Conservation (phyloP, 2,797 vertebrate species). For the Iguana delicatissima region DNA sequence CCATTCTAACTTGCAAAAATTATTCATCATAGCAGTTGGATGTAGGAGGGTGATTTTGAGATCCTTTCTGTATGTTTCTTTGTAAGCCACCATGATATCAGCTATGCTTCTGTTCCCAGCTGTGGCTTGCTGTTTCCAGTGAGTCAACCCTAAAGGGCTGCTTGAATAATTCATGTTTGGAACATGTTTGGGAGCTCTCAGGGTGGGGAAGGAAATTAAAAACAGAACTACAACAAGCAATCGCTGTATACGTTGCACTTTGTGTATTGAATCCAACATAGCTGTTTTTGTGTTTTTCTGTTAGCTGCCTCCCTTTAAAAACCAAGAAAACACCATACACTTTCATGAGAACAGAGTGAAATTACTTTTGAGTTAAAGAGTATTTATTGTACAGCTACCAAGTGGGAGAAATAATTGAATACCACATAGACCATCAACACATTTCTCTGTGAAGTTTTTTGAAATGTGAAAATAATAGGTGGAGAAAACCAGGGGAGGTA, state of each 20-base stretch:
- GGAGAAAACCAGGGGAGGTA: background rate
- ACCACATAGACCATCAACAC: background rate
- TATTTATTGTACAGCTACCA: background rate
- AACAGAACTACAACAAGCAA: background rate
- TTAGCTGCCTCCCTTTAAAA: background rate
- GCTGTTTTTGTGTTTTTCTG: background rate
- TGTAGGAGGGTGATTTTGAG: background rate
- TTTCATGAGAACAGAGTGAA: background rate
- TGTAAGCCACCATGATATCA: background rate
- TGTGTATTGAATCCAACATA: background rate
- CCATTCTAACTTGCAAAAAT: slow-evolving; percentile 20
- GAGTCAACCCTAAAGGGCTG: slow-evolving; percentile 49
- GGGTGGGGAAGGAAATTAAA: background rate
- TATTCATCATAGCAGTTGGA: slow-evolving; percentile 7
- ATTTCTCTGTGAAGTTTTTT: background rate
- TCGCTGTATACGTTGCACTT: background rate
- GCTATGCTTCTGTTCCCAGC: slow-evolving; percentile 36
- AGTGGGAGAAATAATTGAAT: background rate
- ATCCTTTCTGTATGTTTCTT: slow-evolving; percentile 7
- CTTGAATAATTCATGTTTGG: slow-evolving; percentile 38
- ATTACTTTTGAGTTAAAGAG: background rate
- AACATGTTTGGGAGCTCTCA: background rate
- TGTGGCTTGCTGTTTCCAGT: slow-evolving; percentile 36
- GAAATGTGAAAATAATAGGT: background rate
- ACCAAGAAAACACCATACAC: background rate